Base-by-base conservation (phyloP, 2,113 vertebrate genomes). In the Scomber scombrus region DNA sequence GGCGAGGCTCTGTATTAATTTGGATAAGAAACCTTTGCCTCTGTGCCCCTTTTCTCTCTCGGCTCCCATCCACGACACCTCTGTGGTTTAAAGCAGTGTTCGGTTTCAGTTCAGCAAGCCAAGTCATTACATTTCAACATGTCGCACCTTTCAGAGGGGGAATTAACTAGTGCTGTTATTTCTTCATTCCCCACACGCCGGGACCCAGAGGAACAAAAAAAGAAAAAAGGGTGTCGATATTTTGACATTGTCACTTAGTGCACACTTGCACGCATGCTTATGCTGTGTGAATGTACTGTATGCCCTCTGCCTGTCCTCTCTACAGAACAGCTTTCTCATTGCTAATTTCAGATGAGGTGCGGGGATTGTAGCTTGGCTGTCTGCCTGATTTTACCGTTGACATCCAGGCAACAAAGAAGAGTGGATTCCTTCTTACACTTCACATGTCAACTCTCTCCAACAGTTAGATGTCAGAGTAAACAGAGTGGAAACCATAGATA, bases 91-190 rank as follows among this genome's bases (percentile, higher is more conserved):
- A 93, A 88, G 91, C 93, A 92, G 93, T 91, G 93, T 91, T 88
- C 81, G 88, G 93, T 91, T 92, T 91, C 93, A 92, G 93, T 84
- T 94, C 93, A 93, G 89, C 93, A 93, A 91, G 91, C 93, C 93
- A 92, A 91, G 94, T 94, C 93, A 94, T 94, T 94, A 92, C 93
- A 91, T 94, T 93, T 88, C 87, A 89, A 88, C 93, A 90, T 83
- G 88, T 92, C 82, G 83, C 90, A 93, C 91, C 93, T 93, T 93
- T 93, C 85, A 86, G 77, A 81, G 81, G 78, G 81, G 89, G 91
- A 93, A 93, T 93, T 93, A 92, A 86, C 89, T 64, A 71, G 61
- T 62, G 77, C 86, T 85, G 86, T 90, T 82, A 89, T 88, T 91
- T 91, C 88, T 87, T 91, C 86, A 91, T 93, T 92, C 91, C 84